phyloP scores from a whole-genome alignment of 2,888 invertebrate species.

The Macrosiphum euphorbiae region DNA sequence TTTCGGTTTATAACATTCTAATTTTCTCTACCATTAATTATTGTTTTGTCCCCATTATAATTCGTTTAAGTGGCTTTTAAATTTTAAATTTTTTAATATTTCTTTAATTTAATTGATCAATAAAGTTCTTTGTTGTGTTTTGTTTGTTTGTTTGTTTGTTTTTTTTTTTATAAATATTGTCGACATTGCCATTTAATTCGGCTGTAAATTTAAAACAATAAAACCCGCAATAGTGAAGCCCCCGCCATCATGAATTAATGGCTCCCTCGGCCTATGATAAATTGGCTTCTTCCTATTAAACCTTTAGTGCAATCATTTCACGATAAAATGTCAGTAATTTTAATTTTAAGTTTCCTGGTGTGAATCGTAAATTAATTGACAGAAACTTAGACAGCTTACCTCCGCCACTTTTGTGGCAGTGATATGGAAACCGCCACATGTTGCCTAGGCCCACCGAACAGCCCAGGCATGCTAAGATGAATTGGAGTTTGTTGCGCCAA shows the following conservation, averaged over 20 bases:
- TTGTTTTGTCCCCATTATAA: background rate
- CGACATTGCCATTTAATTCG: constrained; percentile 17
- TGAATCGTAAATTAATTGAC: background rate
- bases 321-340: constrained; percentile 15
- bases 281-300: constrained; percentile 58
- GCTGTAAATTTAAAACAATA: constrained; percentile 43
- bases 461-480: constrained; percentile 89
- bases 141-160: constrained; percentile 23
- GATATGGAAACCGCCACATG: constrained; percentile 93
- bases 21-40: background rate
- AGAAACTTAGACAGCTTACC: constrained; percentile 73
- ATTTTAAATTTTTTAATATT: background rate
- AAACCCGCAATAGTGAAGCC: background rate
- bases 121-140: constrained; percentile 4
- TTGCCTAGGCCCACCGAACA: constrained; percentile 92
- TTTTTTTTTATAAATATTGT: constrained; percentile 18
- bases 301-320: constrained; percentile 5
- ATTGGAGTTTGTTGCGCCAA: constrained; percentile 91
- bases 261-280: constrained; percentile 49
- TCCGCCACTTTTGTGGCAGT: constrained; percentile 91
- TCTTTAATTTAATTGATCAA: constrained; percentile 42
- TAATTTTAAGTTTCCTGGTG: constrained; percentile 45
- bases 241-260: background rate
- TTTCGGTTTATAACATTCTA: background rate
- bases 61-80: background rate